Percentiles rank a stretch among this genome's conserved stretches.
Conservation (phyloP, 2,888 invertebrate species). For the Lamellibrachia satsuma region DNA sequence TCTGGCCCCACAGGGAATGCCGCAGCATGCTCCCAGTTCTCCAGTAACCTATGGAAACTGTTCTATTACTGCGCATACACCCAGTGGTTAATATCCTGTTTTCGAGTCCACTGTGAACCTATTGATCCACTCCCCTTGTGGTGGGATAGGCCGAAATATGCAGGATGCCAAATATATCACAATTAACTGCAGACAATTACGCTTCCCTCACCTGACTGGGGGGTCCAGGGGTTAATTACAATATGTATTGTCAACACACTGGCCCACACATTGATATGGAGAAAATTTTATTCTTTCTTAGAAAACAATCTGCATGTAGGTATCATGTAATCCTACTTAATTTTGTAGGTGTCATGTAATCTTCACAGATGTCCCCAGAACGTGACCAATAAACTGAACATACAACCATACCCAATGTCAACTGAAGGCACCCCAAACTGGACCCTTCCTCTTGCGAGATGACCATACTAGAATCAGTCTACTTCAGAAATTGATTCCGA, state of each 20-base stretch:
- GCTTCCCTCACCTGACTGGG: background rate
- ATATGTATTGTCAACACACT: background rate
- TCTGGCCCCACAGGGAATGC: background rate
- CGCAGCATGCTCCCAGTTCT: background rate
- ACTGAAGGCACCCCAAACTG: background rate
- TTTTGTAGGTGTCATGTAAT: background rate
- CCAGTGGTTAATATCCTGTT: slow-evolving; percentile 6
- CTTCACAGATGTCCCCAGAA: background rate
- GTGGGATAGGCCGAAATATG: background rate
- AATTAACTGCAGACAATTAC: background rate
- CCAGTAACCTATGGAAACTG: background rate
- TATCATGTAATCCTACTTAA: background rate
- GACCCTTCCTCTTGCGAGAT: background rate
- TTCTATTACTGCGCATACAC: background rate
- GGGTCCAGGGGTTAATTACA: background rate
- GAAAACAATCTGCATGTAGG: background rate
- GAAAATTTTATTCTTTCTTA: background rate
- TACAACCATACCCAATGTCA: background rate
- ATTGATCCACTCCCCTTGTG: background rate
- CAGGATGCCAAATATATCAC: background rate
- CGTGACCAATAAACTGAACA: background rate
- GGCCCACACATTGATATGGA: background rate
- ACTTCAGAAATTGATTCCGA: background rate
- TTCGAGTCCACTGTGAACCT: background rate
- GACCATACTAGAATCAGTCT: background rate